Evolutionary conservation across 2,888 invertebrate genomes (phyloP).

Genomic region (Sceliomorpha sp.): DNA sequence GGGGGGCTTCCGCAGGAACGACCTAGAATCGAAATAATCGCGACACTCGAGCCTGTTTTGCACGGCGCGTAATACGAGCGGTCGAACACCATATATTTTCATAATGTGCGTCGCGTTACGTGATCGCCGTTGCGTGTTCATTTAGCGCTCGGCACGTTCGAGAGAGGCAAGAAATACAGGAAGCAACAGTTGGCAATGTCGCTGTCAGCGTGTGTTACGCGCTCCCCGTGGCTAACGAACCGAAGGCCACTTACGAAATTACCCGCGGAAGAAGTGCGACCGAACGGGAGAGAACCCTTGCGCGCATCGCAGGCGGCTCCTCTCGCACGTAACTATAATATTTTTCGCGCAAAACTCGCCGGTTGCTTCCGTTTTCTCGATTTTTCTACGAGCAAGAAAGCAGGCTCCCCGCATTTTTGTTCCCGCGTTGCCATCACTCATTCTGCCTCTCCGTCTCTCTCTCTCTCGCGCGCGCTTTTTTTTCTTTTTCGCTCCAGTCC

Average conservation of each 20-base stretch:
- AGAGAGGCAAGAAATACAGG: constrained; percentile 44
- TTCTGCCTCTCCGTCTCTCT: too few relatives aligned
- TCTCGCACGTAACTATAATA: too few relatives aligned
- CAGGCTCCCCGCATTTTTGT: too few relatives aligned
- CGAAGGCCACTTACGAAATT: constrained; percentile 51
- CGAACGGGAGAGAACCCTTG: constrained; percentile 23
- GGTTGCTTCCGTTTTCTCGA: too few relatives aligned
- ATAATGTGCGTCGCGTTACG: constrained; percentile 23
- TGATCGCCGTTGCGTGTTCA: constrained; percentile 33
- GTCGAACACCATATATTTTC: constrained; percentile 2
- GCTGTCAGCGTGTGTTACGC: constrained; percentile 42
- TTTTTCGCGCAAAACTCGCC: too few relatives aligned
- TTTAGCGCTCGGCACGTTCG: constrained; percentile 34
- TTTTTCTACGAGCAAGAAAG: too few relatives aligned
- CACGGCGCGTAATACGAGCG: not conserved
- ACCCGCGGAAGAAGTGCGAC: constrained; percentile 30
- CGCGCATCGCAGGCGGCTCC: constrained; percentile 4
- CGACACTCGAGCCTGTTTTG: too few relatives aligned
- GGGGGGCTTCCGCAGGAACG: too few relatives aligned
- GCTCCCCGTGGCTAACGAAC: constrained; percentile 52
- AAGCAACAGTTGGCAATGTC: constrained; percentile 53
- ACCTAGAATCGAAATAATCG: too few relatives aligned
- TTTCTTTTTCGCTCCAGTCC: too few relatives aligned
- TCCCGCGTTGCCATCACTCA: too few relatives aligned
- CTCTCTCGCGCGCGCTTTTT: too few relatives aligned